Evolutionary conservation across 2,888 invertebrate species (phyloP).

Genomic region (Pimpla rufipes): DNA sequence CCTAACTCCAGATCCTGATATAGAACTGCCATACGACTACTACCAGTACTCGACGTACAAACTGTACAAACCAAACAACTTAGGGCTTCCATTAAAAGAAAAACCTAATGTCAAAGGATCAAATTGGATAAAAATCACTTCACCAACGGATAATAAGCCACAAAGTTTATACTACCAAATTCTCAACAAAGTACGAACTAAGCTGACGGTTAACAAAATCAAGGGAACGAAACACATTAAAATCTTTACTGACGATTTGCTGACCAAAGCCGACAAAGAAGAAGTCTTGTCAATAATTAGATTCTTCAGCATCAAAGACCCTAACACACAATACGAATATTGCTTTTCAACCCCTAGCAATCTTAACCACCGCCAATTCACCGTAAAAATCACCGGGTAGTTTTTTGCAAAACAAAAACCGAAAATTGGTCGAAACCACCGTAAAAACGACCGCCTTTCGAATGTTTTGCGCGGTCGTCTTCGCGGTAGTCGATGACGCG

Average conservation of each 20-base stretch:
- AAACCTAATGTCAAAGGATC: slow-evolving; percentile 44
- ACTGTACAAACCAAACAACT: slow-evolving; percentile 41
- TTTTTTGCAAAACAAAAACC: too few relatives aligned
- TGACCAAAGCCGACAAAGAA: slow-evolving; percentile 41
- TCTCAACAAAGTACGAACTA: slow-evolving; percentile 44
- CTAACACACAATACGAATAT: slow-evolving; percentile 45
- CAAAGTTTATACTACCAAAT: slow-evolving; percentile 42
- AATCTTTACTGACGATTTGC: slow-evolving; percentile 13
- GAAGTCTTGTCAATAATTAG: slow-evolving; percentile 44
- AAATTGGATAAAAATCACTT: slow-evolving; percentile 41
- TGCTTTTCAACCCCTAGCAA: slow-evolving; percentile 51
- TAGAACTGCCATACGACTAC: slow-evolving; percentile 41
- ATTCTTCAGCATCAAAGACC: slow-evolving; percentile 44
- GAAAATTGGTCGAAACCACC: too few relatives aligned
- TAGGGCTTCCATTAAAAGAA: slow-evolving; percentile 42
- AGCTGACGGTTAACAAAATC: slow-evolving; percentile 29
- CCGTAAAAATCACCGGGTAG: too few relatives aligned
- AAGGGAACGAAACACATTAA: slow-evolving; percentile 32
- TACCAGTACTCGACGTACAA: slow-evolving; percentile 48
- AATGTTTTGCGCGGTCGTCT: too few relatives aligned
- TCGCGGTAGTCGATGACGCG: too few relatives aligned
- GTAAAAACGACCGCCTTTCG: too few relatives aligned
- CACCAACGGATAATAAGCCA: slow-evolving; percentile 39
- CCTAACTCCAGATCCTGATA: slow-evolving; percentile 6
- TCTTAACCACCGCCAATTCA: too few relatives aligned